Evolutionary conservation across 2,797 vertebrate species (phyloP).

Genomic region (Hydrolagus colliei): DNA sequence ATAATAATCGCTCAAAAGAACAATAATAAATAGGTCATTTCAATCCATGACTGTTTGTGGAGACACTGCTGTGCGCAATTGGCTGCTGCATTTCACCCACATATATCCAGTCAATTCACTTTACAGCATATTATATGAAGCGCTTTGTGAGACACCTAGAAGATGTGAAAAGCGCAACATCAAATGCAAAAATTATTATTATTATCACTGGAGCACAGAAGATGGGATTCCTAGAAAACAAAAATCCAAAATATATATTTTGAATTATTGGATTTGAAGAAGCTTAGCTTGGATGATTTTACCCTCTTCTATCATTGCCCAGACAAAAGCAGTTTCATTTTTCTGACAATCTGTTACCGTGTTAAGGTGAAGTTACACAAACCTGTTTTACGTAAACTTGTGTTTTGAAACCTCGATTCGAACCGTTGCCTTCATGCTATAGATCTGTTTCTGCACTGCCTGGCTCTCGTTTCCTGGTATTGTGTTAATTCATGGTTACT

Average conservation of each 20-base stretch:
- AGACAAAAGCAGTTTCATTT: not conserved
- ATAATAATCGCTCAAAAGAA: too few relatives aligned
- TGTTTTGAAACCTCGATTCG: not conserved
- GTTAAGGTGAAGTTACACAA: not conserved
- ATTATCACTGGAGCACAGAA: not conserved
- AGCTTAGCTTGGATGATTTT: not conserved
- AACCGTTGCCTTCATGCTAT: not conserved
- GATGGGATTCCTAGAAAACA: not conserved
- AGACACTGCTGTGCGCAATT: too few relatives aligned
- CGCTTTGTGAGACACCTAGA: too few relatives aligned
- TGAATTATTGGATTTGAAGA: not conserved
- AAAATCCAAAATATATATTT: not conserved
- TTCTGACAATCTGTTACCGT: not conserved
- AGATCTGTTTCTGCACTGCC: not conserved
- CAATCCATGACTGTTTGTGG: too few relatives aligned
- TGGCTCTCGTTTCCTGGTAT: not conserved
- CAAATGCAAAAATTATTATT: too few relatives aligned
- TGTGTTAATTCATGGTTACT: not conserved
- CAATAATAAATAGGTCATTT: too few relatives aligned
- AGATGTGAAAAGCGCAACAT: too few relatives aligned
- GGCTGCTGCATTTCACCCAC: too few relatives aligned
- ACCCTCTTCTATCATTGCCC: not conserved
- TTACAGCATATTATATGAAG: too few relatives aligned
- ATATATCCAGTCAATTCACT: too few relatives aligned
- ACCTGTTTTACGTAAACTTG: constrained; percentile 1